A percentile compares a stretch with the other conserved stretches of the same genome.
phyloP scores from a whole-genome alignment of 2,797 vertebrate species.

The Artibeus lituratus region DNA sequence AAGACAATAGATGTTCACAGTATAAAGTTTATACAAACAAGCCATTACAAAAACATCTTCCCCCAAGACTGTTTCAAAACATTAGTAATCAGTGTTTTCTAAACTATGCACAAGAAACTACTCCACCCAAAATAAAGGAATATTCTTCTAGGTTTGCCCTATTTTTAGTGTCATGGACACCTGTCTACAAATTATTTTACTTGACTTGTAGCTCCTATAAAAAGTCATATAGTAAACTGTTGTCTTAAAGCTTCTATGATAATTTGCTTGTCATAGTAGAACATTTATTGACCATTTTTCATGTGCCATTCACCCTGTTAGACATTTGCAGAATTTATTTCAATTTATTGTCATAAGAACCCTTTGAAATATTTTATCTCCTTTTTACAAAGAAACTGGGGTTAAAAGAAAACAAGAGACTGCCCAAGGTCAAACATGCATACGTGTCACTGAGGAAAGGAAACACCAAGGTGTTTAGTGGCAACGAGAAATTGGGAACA shows the following conservation, averaged over 20 bases:
- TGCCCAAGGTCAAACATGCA: neutral
- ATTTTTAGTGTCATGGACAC: constrained; percentile 29
- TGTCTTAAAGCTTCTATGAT: constrained; percentile 42
- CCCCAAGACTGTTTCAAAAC: constrained; percentile 34
- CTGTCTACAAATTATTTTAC: constrained; percentile 25
- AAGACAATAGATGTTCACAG: constrained; percentile 13
- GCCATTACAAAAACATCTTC: constrained; percentile 19
- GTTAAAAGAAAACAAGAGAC: constrained; percentile 10
- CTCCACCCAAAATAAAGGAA: constrained; percentile 38
- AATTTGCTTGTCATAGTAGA: constrained; percentile 24
- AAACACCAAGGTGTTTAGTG: neutral
- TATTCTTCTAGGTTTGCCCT: constrained; percentile 4
- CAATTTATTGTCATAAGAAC: neutral
- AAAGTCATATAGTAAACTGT: neutral
- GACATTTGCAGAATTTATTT: constrained; percentile 19
- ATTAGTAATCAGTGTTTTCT: constrained; percentile 31
- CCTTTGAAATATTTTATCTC: neutral
- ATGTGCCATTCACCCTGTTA: neutral
- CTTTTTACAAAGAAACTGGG: constrained; percentile 18
- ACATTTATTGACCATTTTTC: neutral
- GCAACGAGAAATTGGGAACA: neutral
- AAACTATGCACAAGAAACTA: neutral
- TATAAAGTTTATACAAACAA: constrained; percentile 21
- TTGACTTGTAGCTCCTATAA: constrained; percentile 36
- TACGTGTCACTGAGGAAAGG: neutral